Evolutionary conservation across 2,113 vertebrate genomes (phyloP).

Genomic region (Vulpes ferrilata): DNA sequence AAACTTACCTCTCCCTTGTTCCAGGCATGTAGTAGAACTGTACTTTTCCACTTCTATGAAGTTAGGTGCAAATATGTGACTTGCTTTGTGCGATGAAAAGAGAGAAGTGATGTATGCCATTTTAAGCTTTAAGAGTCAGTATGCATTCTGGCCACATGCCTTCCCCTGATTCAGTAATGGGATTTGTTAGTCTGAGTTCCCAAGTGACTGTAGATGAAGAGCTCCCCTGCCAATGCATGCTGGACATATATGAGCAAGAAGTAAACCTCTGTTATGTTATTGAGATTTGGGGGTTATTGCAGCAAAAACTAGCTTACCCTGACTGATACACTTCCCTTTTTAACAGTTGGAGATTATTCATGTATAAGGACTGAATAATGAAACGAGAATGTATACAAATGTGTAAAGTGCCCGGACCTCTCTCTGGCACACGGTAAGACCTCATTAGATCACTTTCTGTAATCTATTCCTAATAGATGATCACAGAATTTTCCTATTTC

Average conservation of each 20-base stretch:
- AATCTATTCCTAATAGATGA: background rate
- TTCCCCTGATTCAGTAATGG: background rate
- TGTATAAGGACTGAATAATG: background rate
- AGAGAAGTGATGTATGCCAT: background rate
- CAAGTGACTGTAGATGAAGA: background rate
- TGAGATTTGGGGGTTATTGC: slow-evolving; percentile 26
- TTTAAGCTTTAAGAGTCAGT: slow-evolving; percentile 31
- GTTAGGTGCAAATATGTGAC: background rate
- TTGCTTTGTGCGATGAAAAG: slow-evolving; percentile 34
- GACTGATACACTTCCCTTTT: background rate
- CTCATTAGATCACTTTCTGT: background rate
- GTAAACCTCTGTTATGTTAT: background rate
- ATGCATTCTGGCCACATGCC: slow-evolving; percentile 33
- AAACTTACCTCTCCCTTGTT: background rate
- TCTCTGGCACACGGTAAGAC: background rate
- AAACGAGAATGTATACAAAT: background rate
- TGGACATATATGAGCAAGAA: slow-evolving; percentile 1
- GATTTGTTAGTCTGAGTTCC: slow-evolving; percentile 32
- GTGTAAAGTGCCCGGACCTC: background rate
- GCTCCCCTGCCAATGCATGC: background rate
- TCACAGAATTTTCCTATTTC: slow-evolving; percentile 8
- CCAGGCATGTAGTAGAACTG: background rate
- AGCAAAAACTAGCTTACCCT: slow-evolving; percentile 17
- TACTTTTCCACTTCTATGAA: background rate
- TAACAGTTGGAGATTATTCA: slow-evolving; percentile 31